Evolutionary conservation across 1,140 invertebrate genomes (phyloP).

Genomic region (Ptiloglossa arizonensis): DNA sequence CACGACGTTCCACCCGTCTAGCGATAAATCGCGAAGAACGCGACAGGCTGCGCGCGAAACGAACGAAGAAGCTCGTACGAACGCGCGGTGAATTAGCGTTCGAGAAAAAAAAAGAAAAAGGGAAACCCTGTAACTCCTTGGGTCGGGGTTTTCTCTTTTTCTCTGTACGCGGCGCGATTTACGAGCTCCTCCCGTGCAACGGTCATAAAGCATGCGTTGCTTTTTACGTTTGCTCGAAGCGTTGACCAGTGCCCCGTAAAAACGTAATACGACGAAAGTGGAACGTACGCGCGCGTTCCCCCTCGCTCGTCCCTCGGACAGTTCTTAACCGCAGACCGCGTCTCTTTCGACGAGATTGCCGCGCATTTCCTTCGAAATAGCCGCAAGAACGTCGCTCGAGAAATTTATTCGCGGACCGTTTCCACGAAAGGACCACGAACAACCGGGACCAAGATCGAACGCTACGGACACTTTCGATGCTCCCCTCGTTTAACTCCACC

Average conservation of each 20-base stretch:
- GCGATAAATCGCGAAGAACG: background rate
- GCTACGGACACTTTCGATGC: constrained; percentile 3
- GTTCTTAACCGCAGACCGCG: background rate
- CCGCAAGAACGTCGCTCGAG: background rate
- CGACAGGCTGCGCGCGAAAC: background rate
- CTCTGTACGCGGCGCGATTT: constrained; percentile 13
- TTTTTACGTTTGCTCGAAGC: background rate
- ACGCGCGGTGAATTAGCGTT: background rate
- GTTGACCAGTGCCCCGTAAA: constrained; percentile 33
- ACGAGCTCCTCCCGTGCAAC: constrained; percentile 21
- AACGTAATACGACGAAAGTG: constrained; percentile 6
- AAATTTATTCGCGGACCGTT: constrained; percentile 4
- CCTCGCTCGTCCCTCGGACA: background rate
- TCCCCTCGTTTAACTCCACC: background rate
- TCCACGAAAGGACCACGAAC: background rate
- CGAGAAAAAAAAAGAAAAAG: background rate
- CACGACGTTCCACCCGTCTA: too few relatives aligned
- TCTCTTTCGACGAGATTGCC: background rate
- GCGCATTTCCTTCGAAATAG: background rate
- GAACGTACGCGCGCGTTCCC: background rate
- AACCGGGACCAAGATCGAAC: background rate
- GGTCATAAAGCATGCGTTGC: constrained; percentile 12
- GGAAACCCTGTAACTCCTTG: background rate
- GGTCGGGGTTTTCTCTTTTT: background rate
- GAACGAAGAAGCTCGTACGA: constrained; percentile 6